Evolutionary conservation across 2,797 vertebrate genomes (phyloP), one percentile per base, ranked within the genome.

Genomic region (Lindbergichthys nudifrons): DNA sequence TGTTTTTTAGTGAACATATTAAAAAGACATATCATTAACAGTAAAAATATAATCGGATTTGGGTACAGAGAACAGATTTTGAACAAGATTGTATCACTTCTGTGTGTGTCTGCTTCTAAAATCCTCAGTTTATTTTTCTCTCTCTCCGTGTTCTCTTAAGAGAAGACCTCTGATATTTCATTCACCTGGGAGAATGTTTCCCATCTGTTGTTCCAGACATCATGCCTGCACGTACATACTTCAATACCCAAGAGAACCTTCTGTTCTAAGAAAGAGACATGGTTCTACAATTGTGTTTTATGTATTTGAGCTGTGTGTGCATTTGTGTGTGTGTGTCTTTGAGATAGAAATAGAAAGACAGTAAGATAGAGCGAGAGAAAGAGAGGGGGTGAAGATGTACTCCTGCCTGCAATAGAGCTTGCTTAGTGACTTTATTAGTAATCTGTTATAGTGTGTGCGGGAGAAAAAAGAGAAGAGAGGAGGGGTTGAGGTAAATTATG

Each of bases 391-490:
- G 21, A 72, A 70, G 47, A 77, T 43, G 36, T 48, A 63, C 39
- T 71, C 52, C 36, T 62, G 6, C 59, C 63, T 69, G 58, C 56
- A 61, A 79, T 66, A 65, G 45, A 72, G 43, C 67, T 61, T 80
- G n/a, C 75, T 87, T 73, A 63, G 81, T 73, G 70, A 85, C 74
- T 88, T 87, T 82, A 85, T 89, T 82, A 82, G 65, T 84, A 82
- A 89, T 85, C 62, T 13, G 54, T 81, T 86, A 59, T 62, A 78
- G 56, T 21, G 41, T 54, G 67, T 16, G 3, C 52, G 41, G 11
- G 19, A 23, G 32, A 36, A 58, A 48, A 67, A 21, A n/a, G 53
- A 68, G 62, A 30, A 18, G 43, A 64, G 62, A 48, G 32, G 43
- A 52, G 65, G 47, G 21, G 18, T 15, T 26, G 69, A 50, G 21